These are phyloP conservation scores for Ia io DNA, from an alignment of 2,113 vertebrate species.

Conservation along the genomic window DNA sequence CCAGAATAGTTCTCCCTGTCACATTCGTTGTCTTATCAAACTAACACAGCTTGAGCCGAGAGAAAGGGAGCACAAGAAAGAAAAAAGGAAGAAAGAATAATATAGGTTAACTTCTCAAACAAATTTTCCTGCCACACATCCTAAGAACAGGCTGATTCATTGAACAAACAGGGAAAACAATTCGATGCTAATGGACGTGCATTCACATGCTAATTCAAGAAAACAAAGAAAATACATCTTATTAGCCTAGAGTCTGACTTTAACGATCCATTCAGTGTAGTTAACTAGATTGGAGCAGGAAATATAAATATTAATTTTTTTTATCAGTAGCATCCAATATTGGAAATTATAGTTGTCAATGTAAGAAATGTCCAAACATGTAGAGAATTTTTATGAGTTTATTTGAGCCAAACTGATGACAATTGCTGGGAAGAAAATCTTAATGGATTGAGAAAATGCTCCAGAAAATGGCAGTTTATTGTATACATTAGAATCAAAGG, in stretches of 20 bases:
- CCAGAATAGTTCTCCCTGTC: not conserved
- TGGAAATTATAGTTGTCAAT: not conserved
- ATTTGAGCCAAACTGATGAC: not conserved
- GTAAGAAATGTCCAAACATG: not conserved
- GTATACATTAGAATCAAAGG: not conserved
- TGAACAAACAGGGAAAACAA: not conserved
- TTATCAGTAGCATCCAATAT: not conserved
- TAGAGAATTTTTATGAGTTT: not conserved
- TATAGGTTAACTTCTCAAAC: constrained; percentile 8
- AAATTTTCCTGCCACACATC: not conserved
- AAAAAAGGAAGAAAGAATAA: not conserved
- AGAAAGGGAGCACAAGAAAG: not conserved
- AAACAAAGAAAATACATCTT: not conserved
- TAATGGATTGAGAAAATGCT: not conserved
- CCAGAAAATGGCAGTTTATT: not conserved
- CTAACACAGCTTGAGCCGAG: not conserved
- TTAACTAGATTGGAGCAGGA: not conserved
- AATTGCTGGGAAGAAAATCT: not conserved
- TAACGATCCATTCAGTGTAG: not conserved
- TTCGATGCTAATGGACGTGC: not conserved
- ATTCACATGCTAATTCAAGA: constrained; percentile 41
- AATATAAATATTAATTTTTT: constrained; percentile 11
- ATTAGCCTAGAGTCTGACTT: not conserved
- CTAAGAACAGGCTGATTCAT: constrained; percentile 26
- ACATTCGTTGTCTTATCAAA: not conserved